phyloP scores from a whole-genome alignment of 2,888 invertebrate species.

The Eubasilissa splendida region DNA sequence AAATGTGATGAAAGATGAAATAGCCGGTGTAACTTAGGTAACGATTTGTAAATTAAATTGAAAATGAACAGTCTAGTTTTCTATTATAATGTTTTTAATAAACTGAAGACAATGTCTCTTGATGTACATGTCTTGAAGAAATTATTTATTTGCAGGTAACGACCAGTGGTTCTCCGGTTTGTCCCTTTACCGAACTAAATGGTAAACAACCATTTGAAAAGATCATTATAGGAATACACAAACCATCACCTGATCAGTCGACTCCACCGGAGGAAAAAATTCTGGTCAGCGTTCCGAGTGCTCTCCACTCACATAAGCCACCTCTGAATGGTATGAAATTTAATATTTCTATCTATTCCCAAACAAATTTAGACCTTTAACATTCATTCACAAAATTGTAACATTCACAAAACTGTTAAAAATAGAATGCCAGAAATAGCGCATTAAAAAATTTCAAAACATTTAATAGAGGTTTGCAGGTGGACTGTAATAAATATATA shows the following conservation, averaged over 20 bases:
- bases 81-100: no score
- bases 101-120: no score
- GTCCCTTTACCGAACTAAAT: constrained; percentile 76
- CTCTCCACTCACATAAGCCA: constrained; percentile 96
- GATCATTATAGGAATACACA: constrained; percentile 67
- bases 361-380: not conserved
- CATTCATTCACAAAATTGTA: not conserved
- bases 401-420: not conserved
- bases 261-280: constrained; percentile 72
- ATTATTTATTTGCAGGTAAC: constrained; percentile 73
- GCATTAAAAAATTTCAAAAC: no score
- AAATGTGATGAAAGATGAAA: no score
- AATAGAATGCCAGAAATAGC: not conserved
- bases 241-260: constrained; percentile 64
- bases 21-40: no score
- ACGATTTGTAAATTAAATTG: no score
- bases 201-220: constrained; percentile 93
- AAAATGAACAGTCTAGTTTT: no score
- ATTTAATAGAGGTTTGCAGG: no score
- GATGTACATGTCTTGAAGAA: not conserved
- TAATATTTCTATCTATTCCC: not conserved
- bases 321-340: constrained; percentile 79
- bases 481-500: no score
- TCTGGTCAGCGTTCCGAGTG: constrained; percentile 89
- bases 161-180: constrained; percentile 77